Evolutionary conservation across 2,113 vertebrate genomes (phyloP).

Genomic region (Furnarius figulus): DNA sequence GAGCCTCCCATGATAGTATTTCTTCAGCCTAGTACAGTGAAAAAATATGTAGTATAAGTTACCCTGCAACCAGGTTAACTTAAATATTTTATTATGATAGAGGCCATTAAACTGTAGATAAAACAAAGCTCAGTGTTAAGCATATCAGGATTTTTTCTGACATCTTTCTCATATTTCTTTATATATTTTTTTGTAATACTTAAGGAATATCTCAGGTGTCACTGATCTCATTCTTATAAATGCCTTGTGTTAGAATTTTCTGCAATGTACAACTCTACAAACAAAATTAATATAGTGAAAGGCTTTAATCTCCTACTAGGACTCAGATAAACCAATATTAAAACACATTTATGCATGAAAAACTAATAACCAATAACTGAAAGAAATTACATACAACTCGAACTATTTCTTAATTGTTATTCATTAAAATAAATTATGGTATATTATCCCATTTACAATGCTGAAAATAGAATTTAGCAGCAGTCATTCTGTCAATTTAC

Average conservation of each 20-base stretch:
- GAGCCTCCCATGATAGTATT: conserved; percentile 12
- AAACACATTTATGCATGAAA: conserved; percentile 70
- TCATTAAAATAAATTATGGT: conserved; percentile 78
- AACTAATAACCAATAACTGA: conserved; percentile 80
- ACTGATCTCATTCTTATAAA: neutral
- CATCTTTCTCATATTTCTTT: neutral
- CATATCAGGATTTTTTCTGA: conserved; percentile 13
- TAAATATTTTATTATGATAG: conserved; percentile 58
- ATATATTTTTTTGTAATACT: neutral
- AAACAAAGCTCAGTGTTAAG: conserved; percentile 15
- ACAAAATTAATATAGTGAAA: conserved; percentile 13
- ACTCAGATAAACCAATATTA: conserved; percentile 67
- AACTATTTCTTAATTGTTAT: conserved; percentile 77
- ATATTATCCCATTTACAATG: conserved; percentile 77
- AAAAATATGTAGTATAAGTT: conserved; percentile 2
- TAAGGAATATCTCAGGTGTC: neutral
- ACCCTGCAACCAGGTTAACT: conserved; percentile 31
- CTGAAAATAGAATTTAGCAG: conserved; percentile 76
- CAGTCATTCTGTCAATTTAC: conserved; percentile 73
- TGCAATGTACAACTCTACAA: neutral
- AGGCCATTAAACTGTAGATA: conserved; percentile 17
- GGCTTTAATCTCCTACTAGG: conserved; percentile 45
- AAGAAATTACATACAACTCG: conserved; percentile 73
- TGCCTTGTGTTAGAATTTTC: neutral
- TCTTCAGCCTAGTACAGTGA: conserved; percentile 40